Evolutionary conservation across 1,140 invertebrate species (phyloP).

Genomic region (Nasonia giraulti): DNA sequence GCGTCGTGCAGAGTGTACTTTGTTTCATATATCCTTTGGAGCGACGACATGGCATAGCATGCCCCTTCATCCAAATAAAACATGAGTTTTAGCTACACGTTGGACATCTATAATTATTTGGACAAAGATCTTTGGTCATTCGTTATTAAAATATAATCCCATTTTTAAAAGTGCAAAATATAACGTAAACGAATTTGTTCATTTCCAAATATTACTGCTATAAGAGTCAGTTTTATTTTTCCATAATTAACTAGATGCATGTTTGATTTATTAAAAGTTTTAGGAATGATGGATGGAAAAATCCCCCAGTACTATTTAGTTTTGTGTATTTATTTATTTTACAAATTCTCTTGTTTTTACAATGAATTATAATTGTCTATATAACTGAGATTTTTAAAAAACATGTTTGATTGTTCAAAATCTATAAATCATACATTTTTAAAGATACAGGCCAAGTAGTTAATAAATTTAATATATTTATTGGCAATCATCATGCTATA

Average conservation of each 20-base stretch:
- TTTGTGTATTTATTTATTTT: not conserved
- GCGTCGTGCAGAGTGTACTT: conserved; percentile 23
- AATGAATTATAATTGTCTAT: not conserved
- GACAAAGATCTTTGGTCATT: conserved; percentile 31
- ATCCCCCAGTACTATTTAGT: not conserved
- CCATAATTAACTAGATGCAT: not conserved
- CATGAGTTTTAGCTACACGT: conserved; percentile 21
- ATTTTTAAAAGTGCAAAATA: not conserved
- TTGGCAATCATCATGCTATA: not conserved
- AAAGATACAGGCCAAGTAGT: not conserved
- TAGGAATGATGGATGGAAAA: not conserved
- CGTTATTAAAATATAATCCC: not conserved
- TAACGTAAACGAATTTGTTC: too few relatives aligned
- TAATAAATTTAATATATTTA: not conserved
- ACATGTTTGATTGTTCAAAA: not conserved
- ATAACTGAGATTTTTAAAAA: not conserved
- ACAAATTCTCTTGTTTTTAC: not conserved
- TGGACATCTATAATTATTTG: conserved; percentile 45
- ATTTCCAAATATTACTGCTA: not conserved
- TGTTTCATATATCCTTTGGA: conserved; percentile 22
- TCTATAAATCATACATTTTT: not conserved
- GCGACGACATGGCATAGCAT: conserved; percentile 6
- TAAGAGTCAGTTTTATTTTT: not conserved
- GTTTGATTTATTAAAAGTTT: not conserved
- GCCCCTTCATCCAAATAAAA: conserved; percentile 26